These are phyloP conservation scores for Thaumatotibia leucotreta DNA, from an alignment of 1,140 invertebrate species.

Conservation along the genomic window DNA sequence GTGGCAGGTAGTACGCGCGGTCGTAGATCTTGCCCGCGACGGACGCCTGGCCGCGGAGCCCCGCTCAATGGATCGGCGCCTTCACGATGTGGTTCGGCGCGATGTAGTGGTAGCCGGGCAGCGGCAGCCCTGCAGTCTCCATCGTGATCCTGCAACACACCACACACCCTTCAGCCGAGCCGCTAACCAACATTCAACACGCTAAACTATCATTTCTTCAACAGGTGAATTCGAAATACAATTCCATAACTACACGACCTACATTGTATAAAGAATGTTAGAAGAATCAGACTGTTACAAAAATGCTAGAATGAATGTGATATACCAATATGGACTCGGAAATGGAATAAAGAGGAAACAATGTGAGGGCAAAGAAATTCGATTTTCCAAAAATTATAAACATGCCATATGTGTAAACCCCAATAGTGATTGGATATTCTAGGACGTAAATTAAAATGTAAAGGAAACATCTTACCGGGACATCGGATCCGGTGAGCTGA, in stretches of 20 bases:
- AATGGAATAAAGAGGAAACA: slow-evolving; percentile 11
- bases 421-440: slow-evolving; percentile 36
- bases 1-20: slow-evolving; percentile 36
- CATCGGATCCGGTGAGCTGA: slow-evolving; percentile 67
- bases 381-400: slow-evolving; percentile 11
- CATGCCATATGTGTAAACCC: background rate
- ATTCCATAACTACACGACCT: background rate
- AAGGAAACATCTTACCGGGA: slow-evolving; percentile 72
- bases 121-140: slow-evolving; percentile 92
- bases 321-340: background rate
- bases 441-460: slow-evolving; percentile 67
- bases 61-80: slow-evolving; percentile 90
- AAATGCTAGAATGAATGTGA: background rate
- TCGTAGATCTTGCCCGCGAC: slow-evolving; percentile 39
- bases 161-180: background rate
- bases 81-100: slow-evolving; percentile 94
- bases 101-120: slow-evolving; percentile 94
- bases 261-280: background rate
- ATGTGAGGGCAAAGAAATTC: background rate
- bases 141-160: slow-evolving; percentile 88
- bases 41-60: slow-evolving; percentile 50
- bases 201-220: background rate
- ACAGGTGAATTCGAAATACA: slow-evolving; percentile 7
- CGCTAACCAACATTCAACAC: slow-evolving; percentile 36
- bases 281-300: background rate